phyloP scores from a whole-genome alignment of 2,888 invertebrate species.

The Laothoe populi region DNA sequence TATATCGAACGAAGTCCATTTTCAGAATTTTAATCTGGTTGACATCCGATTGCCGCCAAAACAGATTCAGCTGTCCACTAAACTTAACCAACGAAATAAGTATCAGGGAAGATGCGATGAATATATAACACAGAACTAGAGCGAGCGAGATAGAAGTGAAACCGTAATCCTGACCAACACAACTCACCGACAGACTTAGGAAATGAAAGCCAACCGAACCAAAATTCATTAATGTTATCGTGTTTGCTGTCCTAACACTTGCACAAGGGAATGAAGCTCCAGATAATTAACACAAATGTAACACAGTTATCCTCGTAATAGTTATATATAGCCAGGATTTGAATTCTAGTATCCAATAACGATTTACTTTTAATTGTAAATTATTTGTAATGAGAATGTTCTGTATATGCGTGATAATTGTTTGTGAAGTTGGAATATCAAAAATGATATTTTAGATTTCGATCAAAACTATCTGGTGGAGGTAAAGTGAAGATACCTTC shows the following conservation, averaged over 20 bases:
- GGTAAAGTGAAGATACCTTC: no score
- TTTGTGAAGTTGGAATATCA: no score
- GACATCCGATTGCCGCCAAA: conserved; percentile 39
- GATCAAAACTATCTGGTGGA: no score
- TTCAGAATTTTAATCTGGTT: conserved; percentile 39
- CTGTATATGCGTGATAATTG: no score
- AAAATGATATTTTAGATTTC: no score
- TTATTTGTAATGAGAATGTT: no score
- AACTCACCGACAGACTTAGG: conserved; percentile 61
- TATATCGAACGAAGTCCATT: conserved; percentile 3
- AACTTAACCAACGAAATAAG: conserved; percentile 46
- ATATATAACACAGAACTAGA: conserved; percentile 25
- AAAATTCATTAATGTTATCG: conserved; percentile 74
- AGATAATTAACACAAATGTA: conserved; percentile 20
- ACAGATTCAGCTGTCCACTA: conserved; percentile 46
- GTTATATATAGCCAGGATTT: neutral
- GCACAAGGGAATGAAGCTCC: conserved; percentile 45
- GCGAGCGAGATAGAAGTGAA: conserved; percentile 34
- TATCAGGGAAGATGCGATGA: conserved; percentile 38
- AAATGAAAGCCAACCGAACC: conserved; percentile 69
- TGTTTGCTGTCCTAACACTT: conserved; percentile 59
- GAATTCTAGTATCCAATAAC: neutral
- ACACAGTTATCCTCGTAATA: neutral
- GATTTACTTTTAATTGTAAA: no score
- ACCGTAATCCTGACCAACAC: conserved; percentile 56